Percentiles rank a stretch among this genome's conserved stretches.
These are phyloP conservation scores for Malacosoma neustria DNA, from an alignment of 2,888 invertebrate genomes.

Conservation along the genomic window DNA sequence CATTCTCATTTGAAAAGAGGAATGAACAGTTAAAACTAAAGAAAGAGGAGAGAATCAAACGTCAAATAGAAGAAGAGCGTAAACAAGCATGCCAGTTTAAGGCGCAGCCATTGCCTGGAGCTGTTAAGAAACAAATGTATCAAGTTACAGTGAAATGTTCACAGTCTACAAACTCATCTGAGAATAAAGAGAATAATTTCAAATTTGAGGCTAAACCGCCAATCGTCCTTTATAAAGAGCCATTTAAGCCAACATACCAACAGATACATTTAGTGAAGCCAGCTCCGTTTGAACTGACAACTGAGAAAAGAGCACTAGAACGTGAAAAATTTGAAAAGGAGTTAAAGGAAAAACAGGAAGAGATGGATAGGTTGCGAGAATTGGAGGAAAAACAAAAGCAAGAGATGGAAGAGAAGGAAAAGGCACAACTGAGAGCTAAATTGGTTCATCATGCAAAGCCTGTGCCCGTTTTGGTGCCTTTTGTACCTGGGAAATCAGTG, in stretches of 20 bases:
- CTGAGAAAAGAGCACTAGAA: constrained; percentile 77
- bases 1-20: constrained; percentile 82
- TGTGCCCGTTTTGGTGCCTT: constrained; percentile 62
- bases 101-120: constrained; percentile 79
- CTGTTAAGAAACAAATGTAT: constrained; percentile 53
- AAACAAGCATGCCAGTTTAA: constrained; percentile 79
- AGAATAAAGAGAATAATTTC: constrained; percentile 54
- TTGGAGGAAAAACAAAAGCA: constrained; percentile 44
- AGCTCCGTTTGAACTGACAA: constrained; percentile 76
- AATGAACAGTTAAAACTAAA: constrained; percentile 72
- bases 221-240: constrained; percentile 76
- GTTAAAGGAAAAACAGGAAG: constrained; percentile 69
- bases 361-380: constrained; percentile 51
- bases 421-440: constrained; percentile 68
- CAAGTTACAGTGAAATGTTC: constrained; percentile 30
- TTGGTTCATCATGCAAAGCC: constrained; percentile 78
- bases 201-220: constrained; percentile 79
- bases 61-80: constrained; percentile 72
- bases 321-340: constrained; percentile 75
- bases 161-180: constrained; percentile 45
- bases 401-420: constrained; percentile 65
- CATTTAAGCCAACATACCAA: constrained; percentile 76
- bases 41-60: constrained; percentile 77
- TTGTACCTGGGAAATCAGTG: constrained; percentile 65
- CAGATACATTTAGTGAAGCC: constrained; percentile 52